Evolutionary conservation across 2,888 invertebrate species (phyloP).

Genomic region (Cotesia congregata): DNA sequence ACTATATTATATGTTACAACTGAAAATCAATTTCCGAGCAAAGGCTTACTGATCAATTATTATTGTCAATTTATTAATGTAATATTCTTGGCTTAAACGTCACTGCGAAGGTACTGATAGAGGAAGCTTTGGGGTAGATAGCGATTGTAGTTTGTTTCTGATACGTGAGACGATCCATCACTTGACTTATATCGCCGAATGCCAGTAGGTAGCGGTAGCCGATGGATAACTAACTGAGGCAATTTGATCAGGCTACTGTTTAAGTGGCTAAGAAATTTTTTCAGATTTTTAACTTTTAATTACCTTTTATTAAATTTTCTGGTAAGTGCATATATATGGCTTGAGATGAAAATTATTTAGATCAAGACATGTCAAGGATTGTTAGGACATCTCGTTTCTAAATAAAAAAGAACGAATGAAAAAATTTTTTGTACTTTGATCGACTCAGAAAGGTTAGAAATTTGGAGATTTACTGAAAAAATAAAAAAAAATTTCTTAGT

Average conservation of each 20-base stretch:
- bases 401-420: too few species aligned
- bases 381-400: too few species aligned
- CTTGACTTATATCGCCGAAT: conserved; percentile 30
- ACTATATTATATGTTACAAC: neutral
- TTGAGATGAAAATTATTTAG: too few species aligned
- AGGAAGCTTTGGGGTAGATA: conserved; percentile 22
- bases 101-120: too few species aligned
- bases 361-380: too few species aligned
- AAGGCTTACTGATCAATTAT: conserved; percentile 27
- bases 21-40: conserved; percentile 25
- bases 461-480: too few species aligned
- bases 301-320: too few species aligned
- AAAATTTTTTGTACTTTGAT: too few species aligned
- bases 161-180: conserved; percentile 53
- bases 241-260: conserved; percentile 29
- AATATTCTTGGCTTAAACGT: conserved; percentile 3
- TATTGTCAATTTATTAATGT: conserved; percentile 28
- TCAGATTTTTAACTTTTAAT: too few species aligned
- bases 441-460: too few species aligned
- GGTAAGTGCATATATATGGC: too few species aligned
- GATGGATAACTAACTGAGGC: conserved; percentile 10
- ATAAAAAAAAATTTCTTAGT: too few species aligned
- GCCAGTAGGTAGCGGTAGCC: conserved; percentile 51
- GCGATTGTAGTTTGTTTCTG: conserved; percentile 34
- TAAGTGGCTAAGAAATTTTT: neutral